Base-by-base conservation (phyloP, 1,140 invertebrate genomes). In the Pseudachorutes palmiensis region DNA sequence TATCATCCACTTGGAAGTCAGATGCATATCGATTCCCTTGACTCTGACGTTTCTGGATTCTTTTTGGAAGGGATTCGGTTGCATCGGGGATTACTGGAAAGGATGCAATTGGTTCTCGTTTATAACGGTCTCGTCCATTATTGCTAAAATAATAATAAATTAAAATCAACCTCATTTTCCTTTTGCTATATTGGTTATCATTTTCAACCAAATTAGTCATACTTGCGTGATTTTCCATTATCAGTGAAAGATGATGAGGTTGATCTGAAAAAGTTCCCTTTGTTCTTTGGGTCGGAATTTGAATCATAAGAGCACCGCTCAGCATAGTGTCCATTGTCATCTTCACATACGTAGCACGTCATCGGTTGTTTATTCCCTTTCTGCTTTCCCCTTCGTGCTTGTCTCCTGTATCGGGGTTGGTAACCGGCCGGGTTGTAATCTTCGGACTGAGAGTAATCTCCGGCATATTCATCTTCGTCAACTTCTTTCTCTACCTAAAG, bases 321-420 rank as follows among this genome's bases (percentile, higher is more conserved):
- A 24, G 70, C 70, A 58, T 72, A 69, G 26, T 67, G 66, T 45
- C 72, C 72, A 49, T 71, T 45, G 30, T 73, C 72, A 64, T 73
- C 72, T 70, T 73, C 67, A 48, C 72, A 73, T 1, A 73, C 72
- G 45, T 73, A 73, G 36, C 72, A 73, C 9, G 72, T 73, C 72
- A 73, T 73, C 0, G 72, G 72, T 29, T 63, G 60, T 29, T 67
- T 73, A 22, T 59, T 67, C 1, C n/a, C 12, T 28, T 12, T 14
- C 24, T 62, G 36, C 14, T 48, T 29, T 2, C 41, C 22, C 1
- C 61, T n/a, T 1, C 63, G 49, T n/a, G 61, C 62, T 58, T 73
- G 72, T 26, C 72, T 61, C 65, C 70, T 73, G 65, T 71, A 73
- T 22, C 72, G 62, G 12, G 36, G 26, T 19, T 64, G 33, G 31